A percentile compares a stretch with the other conserved stretches of the same genome.
Conservation (phyloP, 2,888 invertebrate genomes). For the Xestia c-nigrum region DNA sequence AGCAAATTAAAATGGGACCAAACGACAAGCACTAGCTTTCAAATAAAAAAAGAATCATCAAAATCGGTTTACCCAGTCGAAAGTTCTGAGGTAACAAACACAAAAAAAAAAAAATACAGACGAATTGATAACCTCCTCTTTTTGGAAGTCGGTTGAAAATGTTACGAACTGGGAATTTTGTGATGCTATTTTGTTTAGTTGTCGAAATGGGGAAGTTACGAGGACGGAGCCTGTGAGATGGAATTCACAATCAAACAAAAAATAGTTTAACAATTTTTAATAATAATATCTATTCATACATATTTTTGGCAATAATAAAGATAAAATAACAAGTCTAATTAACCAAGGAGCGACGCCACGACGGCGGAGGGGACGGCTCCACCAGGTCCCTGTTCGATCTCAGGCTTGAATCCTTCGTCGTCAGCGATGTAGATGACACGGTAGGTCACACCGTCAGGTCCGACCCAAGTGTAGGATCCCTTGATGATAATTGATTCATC, state of each 20-base stretch:
- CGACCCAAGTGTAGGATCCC: constrained; percentile 82
- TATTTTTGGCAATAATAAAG: constrained; percentile 50
- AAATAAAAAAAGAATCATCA: too few relatives aligned
- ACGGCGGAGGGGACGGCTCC: constrained; percentile 65
- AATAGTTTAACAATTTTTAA: constrained; percentile 22
- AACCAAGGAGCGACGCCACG: constrained; percentile 62
- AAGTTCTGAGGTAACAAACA: too few relatives aligned
- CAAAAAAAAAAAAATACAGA: too few relatives aligned
- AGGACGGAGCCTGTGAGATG: too few relatives aligned
- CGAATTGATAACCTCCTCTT: too few relatives aligned
- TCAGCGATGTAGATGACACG: constrained; percentile 85
- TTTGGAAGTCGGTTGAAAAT: too few relatives aligned
- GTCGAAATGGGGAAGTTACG: too few relatives aligned
- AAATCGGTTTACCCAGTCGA: too few relatives aligned
- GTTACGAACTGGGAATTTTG: too few relatives aligned
- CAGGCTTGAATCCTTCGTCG: constrained; percentile 86
- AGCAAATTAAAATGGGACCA: too few relatives aligned
- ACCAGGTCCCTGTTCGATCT: constrained; percentile 71
- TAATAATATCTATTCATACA: constrained; percentile 35
- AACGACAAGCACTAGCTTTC: too few relatives aligned
- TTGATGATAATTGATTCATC: constrained; percentile 74
- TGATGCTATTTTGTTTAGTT: too few relatives aligned
- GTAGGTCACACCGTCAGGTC: constrained; percentile 84
- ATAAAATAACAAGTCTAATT: constrained; percentile 43
- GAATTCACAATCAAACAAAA: neutral